Percentiles rank a stretch among this genome's conserved stretches.
Conservation (phyloP, 2,113 vertebrate species). For the Brachirus orientalis region DNA sequence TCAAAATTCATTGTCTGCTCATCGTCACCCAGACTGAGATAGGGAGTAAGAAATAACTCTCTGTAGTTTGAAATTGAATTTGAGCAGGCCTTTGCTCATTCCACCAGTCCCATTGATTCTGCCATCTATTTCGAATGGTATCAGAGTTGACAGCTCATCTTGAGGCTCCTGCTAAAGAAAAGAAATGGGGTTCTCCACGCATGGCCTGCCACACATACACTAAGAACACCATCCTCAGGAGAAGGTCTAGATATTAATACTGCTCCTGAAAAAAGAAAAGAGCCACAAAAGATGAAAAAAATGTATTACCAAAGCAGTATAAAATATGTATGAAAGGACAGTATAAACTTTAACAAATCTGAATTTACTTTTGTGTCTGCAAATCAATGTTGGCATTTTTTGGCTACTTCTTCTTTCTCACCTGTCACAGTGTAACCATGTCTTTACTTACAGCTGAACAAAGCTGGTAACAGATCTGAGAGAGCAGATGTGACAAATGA, state of each 20-base stretch:
- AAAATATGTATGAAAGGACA: neutral
- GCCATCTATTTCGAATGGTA: slow-evolving; percentile 57
- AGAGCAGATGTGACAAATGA: too few relatives aligned
- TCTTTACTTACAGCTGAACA: neutral
- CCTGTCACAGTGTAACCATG: neutral
- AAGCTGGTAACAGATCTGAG: too few relatives aligned
- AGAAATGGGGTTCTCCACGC: slow-evolving; percentile 50
- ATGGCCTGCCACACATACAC: slow-evolving; percentile 38
- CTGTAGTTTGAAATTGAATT: slow-evolving; percentile 61
- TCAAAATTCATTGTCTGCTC: slow-evolving; percentile 32
- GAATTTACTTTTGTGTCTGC: neutral
- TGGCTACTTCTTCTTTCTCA: neutral
- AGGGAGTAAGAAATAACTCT: slow-evolving; percentile 31
- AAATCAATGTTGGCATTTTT: neutral
- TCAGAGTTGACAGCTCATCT: slow-evolving; percentile 69
- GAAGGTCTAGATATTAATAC: slow-evolving; percentile 34
- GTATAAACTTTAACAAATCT: slow-evolving; percentile 2
- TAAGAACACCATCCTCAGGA: slow-evolving; percentile 6
- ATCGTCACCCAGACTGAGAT: slow-evolving; percentile 14
- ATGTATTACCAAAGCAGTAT: neutral
- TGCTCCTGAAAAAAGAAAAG: slow-evolving; percentile 12
- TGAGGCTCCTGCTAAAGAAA: slow-evolving; percentile 31
- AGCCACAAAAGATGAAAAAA: neutral
- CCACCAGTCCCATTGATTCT: slow-evolving; percentile 55
- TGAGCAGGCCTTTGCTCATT: slow-evolving; percentile 34